phyloP scores from a whole-genome alignment of 1,140 invertebrate species.

The Aradophagus sp. region DNA sequence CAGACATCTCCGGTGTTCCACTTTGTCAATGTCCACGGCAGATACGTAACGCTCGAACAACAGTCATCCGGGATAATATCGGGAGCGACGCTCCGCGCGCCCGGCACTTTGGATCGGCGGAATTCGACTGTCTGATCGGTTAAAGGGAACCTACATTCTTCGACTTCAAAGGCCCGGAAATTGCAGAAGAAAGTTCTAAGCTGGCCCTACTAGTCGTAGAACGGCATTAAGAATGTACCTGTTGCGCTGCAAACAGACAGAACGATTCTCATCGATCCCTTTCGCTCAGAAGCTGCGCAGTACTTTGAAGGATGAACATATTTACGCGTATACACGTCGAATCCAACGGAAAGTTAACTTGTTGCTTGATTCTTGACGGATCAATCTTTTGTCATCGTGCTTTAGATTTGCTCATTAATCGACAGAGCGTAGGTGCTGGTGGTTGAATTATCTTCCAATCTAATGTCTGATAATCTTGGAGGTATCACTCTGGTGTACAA shows the following conservation, averaged over 20 bases:
- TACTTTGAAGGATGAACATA: constrained; percentile 58
- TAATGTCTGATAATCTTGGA: too few relatives aligned
- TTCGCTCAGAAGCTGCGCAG: constrained; percentile 38
- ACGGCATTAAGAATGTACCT: constrained; percentile 66
- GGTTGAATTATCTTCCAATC: too few relatives aligned
- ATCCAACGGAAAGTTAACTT: constrained; percentile 53
- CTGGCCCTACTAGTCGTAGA: constrained; percentile 42
- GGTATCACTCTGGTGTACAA: too few relatives aligned
- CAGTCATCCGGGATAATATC: constrained; percentile 22
- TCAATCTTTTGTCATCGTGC: constrained; percentile 11
- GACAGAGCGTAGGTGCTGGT: neutral
- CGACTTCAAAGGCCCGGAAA: constrained; percentile 45
- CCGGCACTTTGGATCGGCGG: constrained; percentile 6
- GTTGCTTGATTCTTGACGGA: constrained; percentile 46
- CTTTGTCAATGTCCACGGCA: constrained; percentile 26
- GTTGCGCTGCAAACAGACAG: constrained; percentile 59
- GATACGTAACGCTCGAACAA: constrained; percentile 23
- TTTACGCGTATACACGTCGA: constrained; percentile 54
- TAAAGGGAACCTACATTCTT: constrained; percentile 39
- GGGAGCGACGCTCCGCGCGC: constrained; percentile 14
- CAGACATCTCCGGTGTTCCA: constrained; percentile 3
- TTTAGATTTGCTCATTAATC: constrained; percentile 12
- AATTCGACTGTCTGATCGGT: constrained; percentile 40
- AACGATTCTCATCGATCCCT: constrained; percentile 57
- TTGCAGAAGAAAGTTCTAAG: constrained; percentile 45